These are phyloP conservation scores for Triplophysa bombifrons DNA, from an alignment of 2,797 vertebrate species.

Conservation along the genomic window DNA sequence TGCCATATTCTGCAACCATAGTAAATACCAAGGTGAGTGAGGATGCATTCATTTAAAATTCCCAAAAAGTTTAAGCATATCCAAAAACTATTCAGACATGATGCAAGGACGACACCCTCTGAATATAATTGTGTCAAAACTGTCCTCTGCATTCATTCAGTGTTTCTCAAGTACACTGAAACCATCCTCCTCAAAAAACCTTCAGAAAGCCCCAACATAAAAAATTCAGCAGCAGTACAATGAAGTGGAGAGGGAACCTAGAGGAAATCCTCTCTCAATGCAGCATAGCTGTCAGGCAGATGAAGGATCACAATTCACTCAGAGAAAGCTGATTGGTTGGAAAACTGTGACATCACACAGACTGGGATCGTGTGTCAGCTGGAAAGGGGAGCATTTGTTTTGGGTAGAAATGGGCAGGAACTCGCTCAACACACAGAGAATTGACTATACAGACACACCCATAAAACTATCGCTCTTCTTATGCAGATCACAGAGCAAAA, in stretches of 20 bases:
- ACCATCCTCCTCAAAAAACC: not conserved
- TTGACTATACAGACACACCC: slow-evolving; percentile 53
- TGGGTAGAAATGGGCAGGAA: slow-evolving; percentile 56
- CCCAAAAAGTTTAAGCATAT: not conserved
- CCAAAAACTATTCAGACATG: slow-evolving; percentile 12
- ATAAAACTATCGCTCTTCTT: slow-evolving; percentile 47
- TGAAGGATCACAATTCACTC: slow-evolving; percentile 59
- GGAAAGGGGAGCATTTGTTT: slow-evolving; percentile 68
- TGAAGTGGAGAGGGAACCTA: not conserved
- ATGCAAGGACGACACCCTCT: not conserved
- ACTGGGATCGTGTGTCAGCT: slow-evolving; percentile 60
- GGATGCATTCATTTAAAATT: not conserved
- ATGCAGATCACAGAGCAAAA: slow-evolving; percentile 50
- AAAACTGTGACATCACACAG: slow-evolving; percentile 54
- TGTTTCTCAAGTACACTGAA: not conserved
- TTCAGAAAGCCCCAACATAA: slow-evolving; percentile 7
- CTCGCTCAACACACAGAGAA: slow-evolving; percentile 63
- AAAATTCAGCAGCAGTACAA: slow-evolving; percentile 23
- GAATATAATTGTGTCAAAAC: not conserved
- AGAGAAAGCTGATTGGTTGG: slow-evolving; percentile 60
- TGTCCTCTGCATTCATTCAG: not conserved
- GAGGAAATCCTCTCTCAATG: slow-evolving; percentile 43
- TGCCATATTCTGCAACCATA: not conserved
- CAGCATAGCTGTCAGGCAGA: slow-evolving; percentile 45
- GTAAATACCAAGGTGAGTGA: not conserved